Evolutionary conservation across 1,140 invertebrate genomes (phyloP), one percentile per base, ranked within the genome.

Genomic region (Drosophila ohnishii): DNA sequence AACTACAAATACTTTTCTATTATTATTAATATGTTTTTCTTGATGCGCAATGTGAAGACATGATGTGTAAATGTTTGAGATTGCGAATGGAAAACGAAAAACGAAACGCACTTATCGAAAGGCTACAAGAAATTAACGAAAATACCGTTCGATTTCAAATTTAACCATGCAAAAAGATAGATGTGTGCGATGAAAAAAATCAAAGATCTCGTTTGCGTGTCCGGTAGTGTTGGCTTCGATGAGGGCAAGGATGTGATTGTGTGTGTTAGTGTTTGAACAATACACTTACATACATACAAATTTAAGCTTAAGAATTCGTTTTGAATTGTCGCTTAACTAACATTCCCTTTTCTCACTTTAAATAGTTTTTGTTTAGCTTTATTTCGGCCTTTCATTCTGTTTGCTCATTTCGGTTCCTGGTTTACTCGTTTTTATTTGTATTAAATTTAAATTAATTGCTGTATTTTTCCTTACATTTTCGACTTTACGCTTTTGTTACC

Each of bases 1-100:
- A 87, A 83, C 84, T 88, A 88, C 84, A 88, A 88, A 88, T 88
- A 88, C 85, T 88, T 88, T 75, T 80, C 63, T 85, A 84, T 80
- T 53, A 66, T 78, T 79, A 72, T 79, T 62, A 79, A 67, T 61
- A 73, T 78, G 57, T 55, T 58, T 76, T 72, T 45, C 66, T 47
- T 82, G 37, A 61, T 60, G 63, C 65, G 62, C 47, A 77, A 71
- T 64, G 45, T 47, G 57, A 37, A 76, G 37, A 50, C 50, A 77
- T 77, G 42, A 70, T 77, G 64, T 57, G 51, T 48, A 77, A 62
- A 42, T 71, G 28, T 30, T 40, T 70, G 51, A 35, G 44, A 71
- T 59, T 71, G 37, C 50, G 48, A 53, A 71, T 62, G 50, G 30
- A 44, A 57, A 63, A 62, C 48, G 40, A 9, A 42, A 55, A 48